These are phyloP conservation scores for Scrobipalpa atriplicella DNA, from an alignment of 2,888 invertebrate genomes.

Conservation along the genomic window DNA sequence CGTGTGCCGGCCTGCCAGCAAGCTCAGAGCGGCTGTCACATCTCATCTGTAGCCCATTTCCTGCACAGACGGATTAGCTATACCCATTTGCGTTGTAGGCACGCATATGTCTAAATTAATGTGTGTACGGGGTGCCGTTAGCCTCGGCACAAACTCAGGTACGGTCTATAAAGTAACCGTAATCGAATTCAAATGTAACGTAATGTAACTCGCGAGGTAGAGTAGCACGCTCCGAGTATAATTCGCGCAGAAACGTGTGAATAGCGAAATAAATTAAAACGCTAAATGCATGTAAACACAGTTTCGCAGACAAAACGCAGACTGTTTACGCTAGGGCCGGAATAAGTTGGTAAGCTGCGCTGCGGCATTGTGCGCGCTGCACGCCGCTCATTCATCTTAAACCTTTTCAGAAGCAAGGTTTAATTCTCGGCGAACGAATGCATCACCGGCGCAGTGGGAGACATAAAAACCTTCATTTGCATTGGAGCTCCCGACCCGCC, in stretches of 20 bases:
- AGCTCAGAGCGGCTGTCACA: constrained; percentile 44
- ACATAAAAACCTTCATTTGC: constrained; percentile 77
- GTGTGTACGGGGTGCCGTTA: constrained; percentile 21
- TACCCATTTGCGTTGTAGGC: constrained; percentile 5
- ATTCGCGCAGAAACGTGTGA: constrained; percentile 17
- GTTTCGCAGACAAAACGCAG: constrained; percentile 60
- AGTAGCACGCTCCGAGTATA: constrained; percentile 6
- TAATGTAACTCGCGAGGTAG: neutral
- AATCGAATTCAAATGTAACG: constrained; percentile 20
- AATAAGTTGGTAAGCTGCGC: constrained; percentile 72
- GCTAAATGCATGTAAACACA: constrained; percentile 47
- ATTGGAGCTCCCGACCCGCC: constrained; percentile 62
- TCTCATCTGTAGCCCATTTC: constrained; percentile 75
- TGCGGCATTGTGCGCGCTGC: constrained; percentile 64
- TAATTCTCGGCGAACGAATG: constrained; percentile 71
- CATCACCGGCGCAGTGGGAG: constrained; percentile 51
- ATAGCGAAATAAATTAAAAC: constrained; percentile 38
- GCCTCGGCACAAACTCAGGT: constrained; percentile 7
- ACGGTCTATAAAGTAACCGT: constrained; percentile 11
- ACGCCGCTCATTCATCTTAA: constrained; percentile 73
- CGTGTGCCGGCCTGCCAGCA: constrained; percentile 5
- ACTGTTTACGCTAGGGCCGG: constrained; percentile 66
- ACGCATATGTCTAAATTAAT: constrained; percentile 13
- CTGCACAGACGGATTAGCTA: constrained; percentile 58
- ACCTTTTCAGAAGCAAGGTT: constrained; percentile 74